A percentile compares a stretch with the other conserved stretches of the same genome.
These are phyloP conservation scores for Ramphastos sulfuratus DNA, from an alignment of 2,113 vertebrate genomes.

Conservation along the genomic window DNA sequence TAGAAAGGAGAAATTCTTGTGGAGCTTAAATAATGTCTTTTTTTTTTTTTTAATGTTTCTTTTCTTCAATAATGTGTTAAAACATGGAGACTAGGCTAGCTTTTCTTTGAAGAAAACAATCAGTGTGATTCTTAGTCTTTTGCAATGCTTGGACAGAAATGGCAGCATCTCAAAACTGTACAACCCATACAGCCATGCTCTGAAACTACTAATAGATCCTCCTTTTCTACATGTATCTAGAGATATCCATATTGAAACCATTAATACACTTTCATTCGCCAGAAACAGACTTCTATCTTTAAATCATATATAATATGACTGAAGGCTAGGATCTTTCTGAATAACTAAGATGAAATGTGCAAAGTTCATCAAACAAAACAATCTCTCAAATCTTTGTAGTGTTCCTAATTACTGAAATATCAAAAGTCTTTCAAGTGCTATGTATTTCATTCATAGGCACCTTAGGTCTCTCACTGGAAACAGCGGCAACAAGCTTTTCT, in stretches of 20 bases:
- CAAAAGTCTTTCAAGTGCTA: not conserved
- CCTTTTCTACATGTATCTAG: not conserved
- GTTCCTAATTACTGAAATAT: not conserved
- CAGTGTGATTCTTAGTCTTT: not conserved
- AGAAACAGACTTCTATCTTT: not conserved
- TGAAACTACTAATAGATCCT: not conserved
- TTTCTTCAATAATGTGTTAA: not conserved
- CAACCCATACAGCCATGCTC: not conserved
- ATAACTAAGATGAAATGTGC: not conserved
- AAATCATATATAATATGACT: not conserved
- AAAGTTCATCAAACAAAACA: not conserved
- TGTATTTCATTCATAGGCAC: not conserved
- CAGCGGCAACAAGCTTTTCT: not conserved
- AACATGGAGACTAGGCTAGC: not conserved
- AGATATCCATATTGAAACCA: not conserved
- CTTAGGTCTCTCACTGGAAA: not conserved
- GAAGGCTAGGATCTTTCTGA: not conserved
- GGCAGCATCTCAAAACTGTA: not conserved
- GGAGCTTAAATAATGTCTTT: not conserved
- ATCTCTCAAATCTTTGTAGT: not conserved
- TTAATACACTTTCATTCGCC: not conserved
- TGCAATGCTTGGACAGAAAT: not conserved
- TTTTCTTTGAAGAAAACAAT: not conserved
- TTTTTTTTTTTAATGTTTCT: not conserved
- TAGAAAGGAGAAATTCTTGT: not conserved